These are phyloP conservation scores for Mareca strepera DNA, from an alignment of 2,797 vertebrate species.

Conservation along the genomic window DNA sequence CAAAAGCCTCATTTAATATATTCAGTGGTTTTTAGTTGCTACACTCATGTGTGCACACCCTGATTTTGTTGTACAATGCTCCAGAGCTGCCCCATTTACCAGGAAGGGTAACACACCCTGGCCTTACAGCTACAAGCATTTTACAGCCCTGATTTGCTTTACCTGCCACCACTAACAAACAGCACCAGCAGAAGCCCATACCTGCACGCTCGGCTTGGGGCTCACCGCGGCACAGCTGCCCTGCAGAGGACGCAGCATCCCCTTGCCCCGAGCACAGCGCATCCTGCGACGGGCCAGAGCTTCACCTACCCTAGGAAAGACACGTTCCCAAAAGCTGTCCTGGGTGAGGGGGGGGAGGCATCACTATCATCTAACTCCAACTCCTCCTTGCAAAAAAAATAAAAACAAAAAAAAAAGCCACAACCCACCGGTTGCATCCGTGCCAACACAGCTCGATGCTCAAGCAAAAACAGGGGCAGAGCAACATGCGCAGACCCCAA, in stretches of 20 bases:
- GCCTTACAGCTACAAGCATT: neutral
- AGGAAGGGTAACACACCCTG: neutral
- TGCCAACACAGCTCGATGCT: neutral
- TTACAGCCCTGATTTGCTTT: neutral
- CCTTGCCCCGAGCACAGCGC: neutral
- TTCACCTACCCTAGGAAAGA: neutral
- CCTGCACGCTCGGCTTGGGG: neutral
- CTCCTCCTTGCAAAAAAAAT: conserved; percentile 37
- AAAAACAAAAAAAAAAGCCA: neutral
- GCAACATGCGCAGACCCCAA: conserved; percentile 5
- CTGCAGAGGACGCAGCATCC: neutral
- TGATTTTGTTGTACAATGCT: neutral
- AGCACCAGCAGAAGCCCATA: conserved; percentile 2
- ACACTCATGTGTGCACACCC: neutral
- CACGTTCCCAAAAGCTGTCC: conserved; percentile 44
- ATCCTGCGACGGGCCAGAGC: neutral
- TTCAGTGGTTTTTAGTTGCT: conserved; percentile 40
- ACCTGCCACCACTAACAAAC: neutral
- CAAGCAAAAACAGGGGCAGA: conserved; percentile 25
- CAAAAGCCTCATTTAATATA: neutral
- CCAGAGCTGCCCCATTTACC: neutral
- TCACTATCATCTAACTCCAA: neutral
- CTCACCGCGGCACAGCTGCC: neutral
- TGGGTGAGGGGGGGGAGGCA: neutral
- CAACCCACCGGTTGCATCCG: conserved; percentile 46